Evolutionary conservation across 1,140 invertebrate species (phyloP).

Genomic region (Zaprionus gabonicus): DNA sequence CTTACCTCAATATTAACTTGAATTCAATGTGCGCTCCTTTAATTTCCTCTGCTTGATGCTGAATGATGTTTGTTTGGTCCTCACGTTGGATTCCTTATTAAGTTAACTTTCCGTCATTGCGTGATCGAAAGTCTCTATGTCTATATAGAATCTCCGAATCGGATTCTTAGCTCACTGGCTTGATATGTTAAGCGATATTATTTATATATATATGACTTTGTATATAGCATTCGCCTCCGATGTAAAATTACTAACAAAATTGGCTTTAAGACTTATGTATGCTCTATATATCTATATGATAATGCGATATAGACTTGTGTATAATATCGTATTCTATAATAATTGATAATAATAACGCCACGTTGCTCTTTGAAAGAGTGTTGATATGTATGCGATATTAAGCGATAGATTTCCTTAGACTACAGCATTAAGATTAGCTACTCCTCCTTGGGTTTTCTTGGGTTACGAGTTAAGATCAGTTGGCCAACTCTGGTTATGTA

Average conservation of each 20-base stretch:
- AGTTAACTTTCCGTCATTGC: neutral
- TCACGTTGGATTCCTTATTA: neutral
- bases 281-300: constrained; percentile 3
- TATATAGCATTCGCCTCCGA: constrained; percentile 16
- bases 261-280: neutral
- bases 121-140: neutral
- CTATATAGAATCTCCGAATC: neutral
- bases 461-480: constrained; percentile 2
- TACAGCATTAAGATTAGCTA: constrained; percentile 60
- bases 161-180: neutral
- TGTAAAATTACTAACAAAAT: constrained; percentile 71
- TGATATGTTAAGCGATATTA: constrained; percentile 10
- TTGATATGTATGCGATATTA: constrained; percentile 79
- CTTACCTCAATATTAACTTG: neutral
- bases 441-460: constrained; percentile 10
- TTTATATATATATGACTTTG: neutral
- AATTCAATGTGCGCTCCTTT: neutral
- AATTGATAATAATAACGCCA: constrained; percentile 49
- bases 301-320: constrained; percentile 32
- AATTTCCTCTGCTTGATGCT: neutral
- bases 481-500: neutral
- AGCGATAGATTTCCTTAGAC: constrained; percentile 54
- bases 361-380: constrained; percentile 71
- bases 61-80: neutral
- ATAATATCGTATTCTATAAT: constrained; percentile 21